These are phyloP conservation scores for Xestia sexstrigata DNA, from an alignment of 2,888 invertebrate species.

Conservation along the genomic window DNA sequence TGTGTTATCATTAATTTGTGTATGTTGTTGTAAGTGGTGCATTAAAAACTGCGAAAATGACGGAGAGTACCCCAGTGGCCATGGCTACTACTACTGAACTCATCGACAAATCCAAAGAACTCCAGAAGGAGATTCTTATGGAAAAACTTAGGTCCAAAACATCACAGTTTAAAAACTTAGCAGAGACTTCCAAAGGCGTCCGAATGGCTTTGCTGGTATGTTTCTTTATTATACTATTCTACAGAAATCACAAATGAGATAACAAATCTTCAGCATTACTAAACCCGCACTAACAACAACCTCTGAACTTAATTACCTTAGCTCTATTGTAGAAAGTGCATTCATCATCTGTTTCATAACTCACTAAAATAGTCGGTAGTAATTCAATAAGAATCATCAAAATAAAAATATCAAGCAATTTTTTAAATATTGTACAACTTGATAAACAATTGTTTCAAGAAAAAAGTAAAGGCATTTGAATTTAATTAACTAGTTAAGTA, in stretches of 20 bases:
- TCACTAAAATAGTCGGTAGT: background rate
- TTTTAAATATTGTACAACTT: background rate
- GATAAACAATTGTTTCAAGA: background rate
- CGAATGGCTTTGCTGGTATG: constrained; percentile 96
- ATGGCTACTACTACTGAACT: constrained; percentile 82
- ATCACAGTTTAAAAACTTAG: constrained; percentile 94
- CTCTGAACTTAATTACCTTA: constrained; percentile 15
- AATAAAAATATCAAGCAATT: background rate
- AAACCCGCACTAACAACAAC: background rate
- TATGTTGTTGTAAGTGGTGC: constrained; percentile 66
- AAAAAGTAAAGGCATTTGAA: background rate
- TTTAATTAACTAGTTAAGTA: background rate
- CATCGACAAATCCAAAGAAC: constrained; percentile 87
- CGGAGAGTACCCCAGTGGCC: constrained; percentile 79
- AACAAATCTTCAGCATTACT: background rate
- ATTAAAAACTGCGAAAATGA: constrained; percentile 75
- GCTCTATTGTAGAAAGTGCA: constrained; percentile 27
- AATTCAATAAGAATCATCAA: background rate
- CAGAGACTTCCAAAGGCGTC: constrained; percentile 96
- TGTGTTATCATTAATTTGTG: constrained; percentile 72
- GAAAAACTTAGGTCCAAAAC: constrained; percentile 97
- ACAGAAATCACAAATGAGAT: background rate
- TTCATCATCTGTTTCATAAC: constrained; percentile 1
- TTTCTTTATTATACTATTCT: constrained; percentile 25
- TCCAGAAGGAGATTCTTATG: constrained; percentile 96